Evolutionary conservation across 2,888 invertebrate genomes (phyloP), one percentile per base, ranked within the genome.

Genomic region (Acanthoscelides obtectus): DNA sequence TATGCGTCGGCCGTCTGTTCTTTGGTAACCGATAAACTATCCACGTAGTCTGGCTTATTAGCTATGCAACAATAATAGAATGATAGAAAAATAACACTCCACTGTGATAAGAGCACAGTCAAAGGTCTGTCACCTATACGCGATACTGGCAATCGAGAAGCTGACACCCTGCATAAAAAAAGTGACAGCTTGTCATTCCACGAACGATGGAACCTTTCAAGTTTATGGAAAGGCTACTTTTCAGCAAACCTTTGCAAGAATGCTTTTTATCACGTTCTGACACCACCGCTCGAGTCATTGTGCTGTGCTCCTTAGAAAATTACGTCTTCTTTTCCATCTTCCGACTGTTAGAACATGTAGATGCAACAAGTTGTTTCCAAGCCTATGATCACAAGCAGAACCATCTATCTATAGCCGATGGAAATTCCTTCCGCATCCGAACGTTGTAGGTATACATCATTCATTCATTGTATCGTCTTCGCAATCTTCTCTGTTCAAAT

Each of bases 231-330:
- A n/a, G 6, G 12, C 45, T 45, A 17, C 45, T 45, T 45, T 45
- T 45, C 45, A 45, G 17, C 12, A 45, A 45, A 1, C 12, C 17
- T 12, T 4, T 45, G 45, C 5, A 45, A 45, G 17, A 25, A 25
- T 25, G 25, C 25, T 25, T 25, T 3, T 25, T 25, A 25, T 45
- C 45, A 45, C 45, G 17, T 12, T 45, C 45, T 45, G 45, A 45
- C 45, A 45, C 45, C 45, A 45, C 45, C 45, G 45, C 45, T 45
- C 45, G 45, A 45, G 73, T 73, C 74, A 80, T 81, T 81, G 79
- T 83, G 82, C 83, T 82, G 79, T 82, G 81, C 81, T 83, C 82
- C 82, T 80, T 82, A 80, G 79, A 77, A 74, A 77, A 80, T 81
- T 83, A 82, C 45, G 45, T 45, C 45, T 45, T 45, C 45, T 45